phyloP scores from a whole-genome alignment of 2,113 vertebrate genomes.

The Paralichthys olivaceus region DNA sequence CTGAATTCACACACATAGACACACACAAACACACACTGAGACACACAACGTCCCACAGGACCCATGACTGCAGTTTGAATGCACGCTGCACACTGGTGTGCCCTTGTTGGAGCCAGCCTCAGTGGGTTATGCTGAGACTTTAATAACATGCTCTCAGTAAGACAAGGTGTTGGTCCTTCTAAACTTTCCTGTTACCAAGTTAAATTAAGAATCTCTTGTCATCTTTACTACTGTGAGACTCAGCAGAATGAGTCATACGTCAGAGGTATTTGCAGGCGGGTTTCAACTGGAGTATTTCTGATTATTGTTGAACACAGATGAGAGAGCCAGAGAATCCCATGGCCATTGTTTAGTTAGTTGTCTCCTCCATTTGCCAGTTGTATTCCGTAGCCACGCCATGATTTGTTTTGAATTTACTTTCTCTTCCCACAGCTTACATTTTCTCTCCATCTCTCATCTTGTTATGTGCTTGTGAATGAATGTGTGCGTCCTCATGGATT shows the following conservation, averaged over 20 bases:
- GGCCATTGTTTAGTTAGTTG: conserved; percentile 55
- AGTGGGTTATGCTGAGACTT: conserved; percentile 44
- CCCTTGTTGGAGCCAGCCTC: conserved; percentile 36
- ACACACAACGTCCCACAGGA: conserved; percentile 49
- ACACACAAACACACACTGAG: conserved; percentile 57
- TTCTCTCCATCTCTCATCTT: conserved; percentile 68
- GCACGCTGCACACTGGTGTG: conserved; percentile 43
- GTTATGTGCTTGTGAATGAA: conserved; percentile 62
- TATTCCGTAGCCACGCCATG: conserved; percentile 48
- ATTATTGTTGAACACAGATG: conserved; percentile 51
- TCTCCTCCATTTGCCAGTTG: conserved; percentile 54
- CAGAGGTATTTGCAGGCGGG: conserved; percentile 7
- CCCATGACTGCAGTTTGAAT: conserved; percentile 66
- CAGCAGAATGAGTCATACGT: conserved; percentile 26
- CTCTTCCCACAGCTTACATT: conserved; percentile 71
- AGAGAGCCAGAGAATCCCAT: conserved; percentile 40
- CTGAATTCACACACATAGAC: conserved; percentile 45
- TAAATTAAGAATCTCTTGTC: conserved; percentile 45
- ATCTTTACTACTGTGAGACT: conserved; percentile 20
- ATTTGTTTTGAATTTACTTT: conserved; percentile 77
- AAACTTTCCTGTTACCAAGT: conserved; percentile 34
- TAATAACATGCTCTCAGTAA: conserved; percentile 55
- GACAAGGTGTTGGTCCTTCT: conserved; percentile 46
- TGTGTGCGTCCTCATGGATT: conserved; percentile 55
- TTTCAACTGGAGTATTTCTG: conserved; percentile 31